These are phyloP conservation scores for Busseola fusca DNA, from an alignment of 2,888 invertebrate genomes.

Conservation along the genomic window DNA sequence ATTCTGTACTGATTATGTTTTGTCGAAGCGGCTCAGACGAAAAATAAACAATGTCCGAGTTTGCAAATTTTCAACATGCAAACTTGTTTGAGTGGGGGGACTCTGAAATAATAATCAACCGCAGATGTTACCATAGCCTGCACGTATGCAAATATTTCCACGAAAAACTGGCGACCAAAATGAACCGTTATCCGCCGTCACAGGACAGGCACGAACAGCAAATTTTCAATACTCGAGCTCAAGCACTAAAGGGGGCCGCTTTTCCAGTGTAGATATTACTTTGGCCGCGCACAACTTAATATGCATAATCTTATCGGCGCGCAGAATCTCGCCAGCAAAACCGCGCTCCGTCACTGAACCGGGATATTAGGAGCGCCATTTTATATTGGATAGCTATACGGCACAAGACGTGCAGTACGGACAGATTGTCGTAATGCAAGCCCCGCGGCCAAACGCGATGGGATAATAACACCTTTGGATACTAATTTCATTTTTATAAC, in stretches of 20 bases:
- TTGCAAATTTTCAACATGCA: conserved; percentile 39
- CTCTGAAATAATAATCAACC: conserved; percentile 57
- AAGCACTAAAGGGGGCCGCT: conserved; percentile 79
- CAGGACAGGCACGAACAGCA: conserved; percentile 78
- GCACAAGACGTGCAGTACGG: conserved; percentile 89
- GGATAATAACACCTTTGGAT: conserved; percentile 89
- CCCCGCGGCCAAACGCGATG: conserved; percentile 88
- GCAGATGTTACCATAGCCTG: conserved; percentile 40
- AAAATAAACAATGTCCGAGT: conserved; percentile 20
- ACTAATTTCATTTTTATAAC: conserved; percentile 90
- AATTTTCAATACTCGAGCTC: conserved; percentile 79
- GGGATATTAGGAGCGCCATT: conserved; percentile 89
- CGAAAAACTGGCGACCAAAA: conserved; percentile 71
- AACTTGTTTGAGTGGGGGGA: conserved; percentile 42
- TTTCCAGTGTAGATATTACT: conserved; percentile 87
- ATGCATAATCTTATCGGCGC: conserved; percentile 89
- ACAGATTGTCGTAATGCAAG: conserved; percentile 89
- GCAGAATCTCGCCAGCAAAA: conserved; percentile 86
- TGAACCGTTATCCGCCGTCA: conserved; percentile 74
- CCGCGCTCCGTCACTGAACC: conserved; percentile 85
- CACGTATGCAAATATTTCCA: conserved; percentile 74
- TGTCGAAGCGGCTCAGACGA: neutral
- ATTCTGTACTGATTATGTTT: conserved; percentile 2
- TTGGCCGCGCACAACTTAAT: conserved; percentile 88
- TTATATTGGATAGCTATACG: conserved; percentile 89